Conservation (phyloP, 2,113 vertebrate genomes). For the Scartelaos histophorus region DNA sequence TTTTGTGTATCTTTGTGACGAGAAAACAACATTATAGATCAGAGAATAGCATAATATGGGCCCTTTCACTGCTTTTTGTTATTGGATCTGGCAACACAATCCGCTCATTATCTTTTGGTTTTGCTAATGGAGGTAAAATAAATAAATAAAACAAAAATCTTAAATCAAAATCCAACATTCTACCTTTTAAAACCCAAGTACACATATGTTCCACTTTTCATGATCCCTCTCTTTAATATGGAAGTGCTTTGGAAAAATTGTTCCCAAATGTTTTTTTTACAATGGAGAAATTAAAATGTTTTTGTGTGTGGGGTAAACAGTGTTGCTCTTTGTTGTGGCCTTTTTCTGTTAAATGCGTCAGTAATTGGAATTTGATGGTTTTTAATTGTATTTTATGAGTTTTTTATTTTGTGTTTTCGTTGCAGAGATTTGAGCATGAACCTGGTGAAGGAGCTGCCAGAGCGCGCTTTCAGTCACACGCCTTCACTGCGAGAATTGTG, state of each 20-base stretch:
- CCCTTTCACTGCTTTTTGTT: no score
- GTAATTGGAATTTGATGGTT: background rate
- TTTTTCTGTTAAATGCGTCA: background rate
- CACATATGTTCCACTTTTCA: no score
- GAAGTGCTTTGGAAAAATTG: background rate
- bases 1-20: no score
- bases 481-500: background rate
- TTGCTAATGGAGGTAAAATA: no score
- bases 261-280: background rate
- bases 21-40: no score
- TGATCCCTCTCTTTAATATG: background rate
- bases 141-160: no score
- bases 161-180: no score
- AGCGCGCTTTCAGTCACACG: background rate
- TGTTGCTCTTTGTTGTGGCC: background rate
- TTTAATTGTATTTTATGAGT: background rate
- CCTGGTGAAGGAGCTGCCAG: background rate
- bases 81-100: no score
- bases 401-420: background rate
- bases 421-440: constrained; percentile 8
- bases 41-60: no score
- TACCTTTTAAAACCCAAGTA: no score
- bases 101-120: no score
- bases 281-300: background rate
- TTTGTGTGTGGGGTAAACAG: background rate